Evolutionary conservation across 2,888 invertebrate genomes (phyloP).

Genomic region (Cryptocephalus moraei): DNA sequence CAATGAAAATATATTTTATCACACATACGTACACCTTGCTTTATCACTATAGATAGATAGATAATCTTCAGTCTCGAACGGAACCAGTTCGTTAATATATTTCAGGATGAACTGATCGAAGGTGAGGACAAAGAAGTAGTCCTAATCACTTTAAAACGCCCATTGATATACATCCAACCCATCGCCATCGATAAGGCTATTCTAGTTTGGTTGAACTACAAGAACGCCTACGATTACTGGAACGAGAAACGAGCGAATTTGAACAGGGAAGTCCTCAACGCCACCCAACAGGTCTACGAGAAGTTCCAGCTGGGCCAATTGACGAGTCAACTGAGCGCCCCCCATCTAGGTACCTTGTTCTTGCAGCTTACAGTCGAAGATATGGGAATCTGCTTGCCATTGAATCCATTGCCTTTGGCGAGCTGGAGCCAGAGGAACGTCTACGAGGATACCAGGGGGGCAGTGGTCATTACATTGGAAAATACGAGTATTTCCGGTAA

Average conservation of each 20-base stretch:
- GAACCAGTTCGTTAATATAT: neutral
- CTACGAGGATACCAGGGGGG: conserved; percentile 77
- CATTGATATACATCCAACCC: conserved; percentile 92
- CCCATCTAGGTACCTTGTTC: conserved; percentile 81
- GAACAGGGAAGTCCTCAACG: conserved; percentile 76
- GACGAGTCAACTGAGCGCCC: conserved; percentile 63
- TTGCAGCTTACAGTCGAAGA: conserved; percentile 91
- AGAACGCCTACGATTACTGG: conserved; percentile 99
- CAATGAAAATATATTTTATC: too few relatives aligned
- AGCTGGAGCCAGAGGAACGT: conserved; percentile 56
- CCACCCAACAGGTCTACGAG: conserved; percentile 59
- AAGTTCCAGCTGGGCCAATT: conserved; percentile 71
- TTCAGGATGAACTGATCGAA: conserved; percentile 81
- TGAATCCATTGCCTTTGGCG: conserved; percentile 66
- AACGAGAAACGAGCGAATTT: conserved; percentile 88
- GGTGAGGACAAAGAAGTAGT: conserved; percentile 76
- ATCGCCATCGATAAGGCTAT: conserved; percentile 97
- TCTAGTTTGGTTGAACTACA: conserved; percentile 97
- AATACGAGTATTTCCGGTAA: conserved; percentile 77
- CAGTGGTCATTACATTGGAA: conserved; percentile 91
- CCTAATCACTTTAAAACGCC: conserved; percentile 82
- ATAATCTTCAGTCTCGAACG: too few relatives aligned
- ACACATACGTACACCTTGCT: too few relatives aligned
- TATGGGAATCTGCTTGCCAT: conserved; percentile 90
- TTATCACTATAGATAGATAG: too few relatives aligned